Percentiles rank a stretch among this genome's conserved stretches.
These are phyloP conservation scores for Drosophila meridiana DNA, from an alignment of 2,888 invertebrate genomes.

Conservation along the genomic window DNA sequence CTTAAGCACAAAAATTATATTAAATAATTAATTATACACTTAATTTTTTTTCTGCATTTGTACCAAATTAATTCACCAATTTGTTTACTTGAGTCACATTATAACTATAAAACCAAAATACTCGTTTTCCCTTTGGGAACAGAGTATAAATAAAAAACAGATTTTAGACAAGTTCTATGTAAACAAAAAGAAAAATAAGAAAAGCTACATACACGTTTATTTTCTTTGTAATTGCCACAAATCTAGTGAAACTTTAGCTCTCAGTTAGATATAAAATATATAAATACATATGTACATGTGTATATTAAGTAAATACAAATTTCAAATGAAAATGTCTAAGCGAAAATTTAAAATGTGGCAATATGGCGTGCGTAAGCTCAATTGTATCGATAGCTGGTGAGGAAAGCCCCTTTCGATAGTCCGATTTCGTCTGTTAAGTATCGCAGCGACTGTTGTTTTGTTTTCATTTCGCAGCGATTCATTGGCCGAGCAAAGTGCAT, in stretches of 20 bases:
- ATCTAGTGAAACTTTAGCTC: not conserved
- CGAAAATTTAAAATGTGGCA: not conserved
- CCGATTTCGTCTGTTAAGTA: not conserved
- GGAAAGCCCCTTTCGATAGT: not conserved
- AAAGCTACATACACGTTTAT: not conserved
- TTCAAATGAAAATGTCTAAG: not conserved
- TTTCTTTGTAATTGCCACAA: not conserved
- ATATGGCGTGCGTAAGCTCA: not conserved
- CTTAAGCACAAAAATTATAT: constrained; percentile 32
- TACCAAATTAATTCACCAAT: constrained; percentile 27
- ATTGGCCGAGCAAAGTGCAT: constrained; percentile 56
- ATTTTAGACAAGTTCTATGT: constrained; percentile 42
- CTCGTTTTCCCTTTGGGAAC: not conserved
- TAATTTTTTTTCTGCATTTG: constrained; percentile 22
- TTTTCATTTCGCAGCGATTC: constrained; percentile 33
- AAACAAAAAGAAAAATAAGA: constrained; percentile 1
- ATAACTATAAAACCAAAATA: constrained; percentile 6
- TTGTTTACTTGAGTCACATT: constrained; percentile 19
- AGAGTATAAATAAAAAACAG: constrained; percentile 29
- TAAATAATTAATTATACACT: constrained; percentile 10
- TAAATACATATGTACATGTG: no score
- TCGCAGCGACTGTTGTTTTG: constrained; percentile 26
- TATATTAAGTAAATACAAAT: not conserved
- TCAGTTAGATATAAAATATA: not conserved
- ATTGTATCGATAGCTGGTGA: constrained; percentile 11